Evolutionary conservation across 2,797 vertebrate genomes (phyloP), one percentile per base, ranked within the genome.

Genomic region (Syndactyla subalaris): DNA sequence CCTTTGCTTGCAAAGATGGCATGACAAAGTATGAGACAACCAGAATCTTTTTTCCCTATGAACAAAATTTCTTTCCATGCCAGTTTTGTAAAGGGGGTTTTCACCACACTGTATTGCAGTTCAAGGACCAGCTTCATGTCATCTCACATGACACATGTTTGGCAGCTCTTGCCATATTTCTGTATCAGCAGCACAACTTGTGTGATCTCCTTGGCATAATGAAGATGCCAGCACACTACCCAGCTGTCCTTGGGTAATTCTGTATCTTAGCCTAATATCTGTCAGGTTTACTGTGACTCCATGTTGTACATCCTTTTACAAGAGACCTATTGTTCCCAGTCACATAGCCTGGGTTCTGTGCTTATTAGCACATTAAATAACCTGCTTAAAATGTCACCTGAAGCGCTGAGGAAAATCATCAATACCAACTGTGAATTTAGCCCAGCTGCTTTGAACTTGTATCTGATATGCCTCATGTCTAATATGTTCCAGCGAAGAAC

Each of bases 331-430:
- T 91, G 68, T 91, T 94, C 49, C 61, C 61, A 51, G 49, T 65
- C 65, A 65, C 43, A 48, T 45, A 71, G 39, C 45, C 76, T 74
- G 65, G n/a, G 46, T 92, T 82, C 32, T 34, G 7, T 51, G 88
- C 86, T 91, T 80, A 77, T 94, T 85, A 93, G 68, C 83, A 93
- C 72, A 89, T 93, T 83, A 93, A 95, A 93, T 68, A 95, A 55
- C 81, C 43, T 78, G 72, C 89, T 89, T 54, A 71, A 89, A 93
- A 79, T 71, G 81, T 65, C 86, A 92, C 84, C 75, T 88, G 91
- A 54, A 93, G 74, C 84, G 65, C 68, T 74, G 75, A 87, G 94
- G 68, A 83, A 87, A 85, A 82, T 89, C 57, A 71, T 91, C 88
- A 76, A 68, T 49, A 74, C 46, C 29, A 52, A 71, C 55, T 49